Evolutionary conservation across 2,113 vertebrate species (phyloP).

Genomic region (Columba livia): DNA sequence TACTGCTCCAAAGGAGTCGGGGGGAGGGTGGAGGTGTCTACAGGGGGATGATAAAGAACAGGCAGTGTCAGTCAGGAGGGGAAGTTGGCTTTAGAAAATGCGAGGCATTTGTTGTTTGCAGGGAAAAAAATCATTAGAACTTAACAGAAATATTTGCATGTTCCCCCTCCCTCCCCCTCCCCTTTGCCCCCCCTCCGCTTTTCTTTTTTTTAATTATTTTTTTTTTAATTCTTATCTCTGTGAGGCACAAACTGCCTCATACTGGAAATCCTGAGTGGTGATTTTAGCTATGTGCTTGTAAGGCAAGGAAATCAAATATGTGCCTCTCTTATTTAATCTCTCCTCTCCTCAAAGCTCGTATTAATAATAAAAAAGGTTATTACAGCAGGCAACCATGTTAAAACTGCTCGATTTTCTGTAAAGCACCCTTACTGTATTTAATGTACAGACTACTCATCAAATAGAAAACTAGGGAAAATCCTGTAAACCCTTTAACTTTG

Average conservation of each 20-base stretch:
- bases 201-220: neutral
- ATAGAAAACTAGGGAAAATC: slow-evolving; percentile 31
- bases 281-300: slow-evolving; percentile 55
- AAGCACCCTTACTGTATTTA: slow-evolving; percentile 23
- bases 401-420: slow-evolving; percentile 50
- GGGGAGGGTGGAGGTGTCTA: slow-evolving; percentile 40
- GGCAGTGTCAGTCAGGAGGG: slow-evolving; percentile 34
- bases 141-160: slow-evolving; percentile 18
- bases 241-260: slow-evolving; percentile 36
- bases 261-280: slow-evolving; percentile 53
- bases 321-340: slow-evolving; percentile 50
- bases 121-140: neutral
- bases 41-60: slow-evolving; percentile 35
- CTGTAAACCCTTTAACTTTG: slow-evolving; percentile 46
- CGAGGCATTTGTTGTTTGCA: neutral
- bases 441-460: neutral
- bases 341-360: slow-evolving; percentile 47
- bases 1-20: slow-evolving; percentile 16
- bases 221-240: neutral
- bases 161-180: no score
- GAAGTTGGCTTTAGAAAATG: slow-evolving; percentile 47
- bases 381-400: slow-evolving; percentile 62
- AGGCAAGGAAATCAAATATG: slow-evolving; percentile 58
- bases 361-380: slow-evolving; percentile 64
- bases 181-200: no score